A percentile compares a stretch with the other conserved stretches of the same genome.
Conservation (phyloP, 2,113 vertebrate species). For the Chionis minor region DNA sequence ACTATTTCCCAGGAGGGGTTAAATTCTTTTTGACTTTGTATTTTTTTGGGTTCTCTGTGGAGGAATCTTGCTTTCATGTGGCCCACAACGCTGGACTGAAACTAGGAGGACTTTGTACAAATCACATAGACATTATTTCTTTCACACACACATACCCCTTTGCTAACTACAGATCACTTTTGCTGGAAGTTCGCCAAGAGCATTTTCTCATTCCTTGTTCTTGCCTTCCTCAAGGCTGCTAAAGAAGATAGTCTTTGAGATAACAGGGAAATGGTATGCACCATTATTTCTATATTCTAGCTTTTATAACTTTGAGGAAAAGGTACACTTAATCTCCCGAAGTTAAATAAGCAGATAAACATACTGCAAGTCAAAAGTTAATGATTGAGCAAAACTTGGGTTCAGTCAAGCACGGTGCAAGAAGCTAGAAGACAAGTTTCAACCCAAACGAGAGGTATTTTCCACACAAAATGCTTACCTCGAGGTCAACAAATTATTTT, state of each 20-base stretch:
- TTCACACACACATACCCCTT: neutral
- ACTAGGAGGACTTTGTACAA: neutral
- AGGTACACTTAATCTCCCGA: neutral
- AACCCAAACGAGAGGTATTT: neutral
- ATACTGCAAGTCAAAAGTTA: neutral
- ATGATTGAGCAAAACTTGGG: neutral
- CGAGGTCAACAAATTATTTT: neutral
- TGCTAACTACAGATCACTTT: neutral
- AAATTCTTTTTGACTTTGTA: neutral
- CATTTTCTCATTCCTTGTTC: neutral
- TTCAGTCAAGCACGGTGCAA: neutral
- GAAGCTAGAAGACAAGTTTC: neutral
- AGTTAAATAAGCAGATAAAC: neutral
- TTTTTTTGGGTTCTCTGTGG: neutral
- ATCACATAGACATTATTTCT: neutral
- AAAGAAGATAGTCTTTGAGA: neutral
- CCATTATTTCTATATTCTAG: neutral
- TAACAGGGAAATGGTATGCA: neutral
- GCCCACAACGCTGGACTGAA: neutral
- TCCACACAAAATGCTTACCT: neutral
- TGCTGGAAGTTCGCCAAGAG: neutral
- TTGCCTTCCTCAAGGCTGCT: constrained; percentile 6
- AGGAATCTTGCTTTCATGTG: neutral
- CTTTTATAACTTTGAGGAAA: neutral
- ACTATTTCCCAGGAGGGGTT: neutral